Percentiles rank a stretch among this genome's conserved stretches.
Evolutionary conservation across 1,140 invertebrate genomes (phyloP).

Genomic region (Trachymyrmex cornetzi): DNA sequence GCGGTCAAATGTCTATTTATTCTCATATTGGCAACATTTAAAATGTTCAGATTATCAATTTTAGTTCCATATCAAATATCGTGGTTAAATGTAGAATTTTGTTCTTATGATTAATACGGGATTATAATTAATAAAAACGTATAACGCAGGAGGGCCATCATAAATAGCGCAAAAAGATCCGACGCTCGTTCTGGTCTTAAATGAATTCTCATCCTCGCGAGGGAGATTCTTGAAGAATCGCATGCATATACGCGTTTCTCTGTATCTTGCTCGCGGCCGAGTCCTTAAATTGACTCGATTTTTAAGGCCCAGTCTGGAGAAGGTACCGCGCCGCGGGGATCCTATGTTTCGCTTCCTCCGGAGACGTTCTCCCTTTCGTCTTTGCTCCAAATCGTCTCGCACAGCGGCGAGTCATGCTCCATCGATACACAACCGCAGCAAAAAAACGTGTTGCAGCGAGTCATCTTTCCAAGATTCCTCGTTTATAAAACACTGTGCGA

Average conservation of each 20-base stretch:
- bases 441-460: constrained; percentile 54
- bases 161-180: constrained; percentile 64
- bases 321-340: constrained; percentile 73
- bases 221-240: constrained; percentile 70
- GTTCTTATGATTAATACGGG: constrained; percentile 36
- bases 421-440: constrained; percentile 65
- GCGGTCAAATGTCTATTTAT: no score
- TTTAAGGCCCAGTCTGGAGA: constrained; percentile 72
- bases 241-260: constrained; percentile 69
- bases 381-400: constrained; percentile 73
- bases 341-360: constrained; percentile 74
- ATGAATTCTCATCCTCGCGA: constrained; percentile 70
- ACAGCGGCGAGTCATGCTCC: constrained; percentile 58
- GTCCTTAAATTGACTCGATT: constrained; percentile 78
- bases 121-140: constrained; percentile 49
- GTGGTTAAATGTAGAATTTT: constrained; percentile 1
- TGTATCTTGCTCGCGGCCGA: constrained; percentile 65
- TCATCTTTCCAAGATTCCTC: constrained; percentile 46
- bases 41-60: not conserved
- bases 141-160: not conserved
- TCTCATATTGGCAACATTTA: not conserved
- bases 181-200: constrained; percentile 66
- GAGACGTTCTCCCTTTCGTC: constrained; percentile 73
- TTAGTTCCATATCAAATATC: not conserved
- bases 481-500: constrained; percentile 39